Evolutionary conservation across 2,797 vertebrate species (phyloP).

Genomic region (Poecilia wingei): DNA sequence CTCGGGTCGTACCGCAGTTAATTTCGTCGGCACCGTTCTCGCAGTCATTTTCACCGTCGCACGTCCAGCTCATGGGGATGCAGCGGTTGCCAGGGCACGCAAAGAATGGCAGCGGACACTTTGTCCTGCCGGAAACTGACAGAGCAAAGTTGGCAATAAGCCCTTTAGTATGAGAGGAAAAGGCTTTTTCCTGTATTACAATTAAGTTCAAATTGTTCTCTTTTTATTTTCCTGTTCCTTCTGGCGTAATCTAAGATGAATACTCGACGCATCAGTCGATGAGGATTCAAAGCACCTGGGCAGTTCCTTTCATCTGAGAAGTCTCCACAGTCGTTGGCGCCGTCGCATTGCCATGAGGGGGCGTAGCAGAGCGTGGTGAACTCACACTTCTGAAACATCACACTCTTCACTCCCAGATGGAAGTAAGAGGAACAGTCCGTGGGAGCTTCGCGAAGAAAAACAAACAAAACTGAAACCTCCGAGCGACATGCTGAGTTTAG

Average conservation of each 20-base stretch:
- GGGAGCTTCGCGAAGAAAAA: slow-evolving; percentile 78
- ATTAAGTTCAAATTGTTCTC: slow-evolving; percentile 34
- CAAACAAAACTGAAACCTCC: neutral
- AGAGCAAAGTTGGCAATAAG: slow-evolving; percentile 46
- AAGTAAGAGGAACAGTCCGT: slow-evolving; percentile 94
- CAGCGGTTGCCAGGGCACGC: slow-evolving; percentile 94
- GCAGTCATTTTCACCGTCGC: slow-evolving; percentile 96
- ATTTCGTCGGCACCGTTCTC: slow-evolving; percentile 94
- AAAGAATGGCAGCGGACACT: slow-evolving; percentile 85
- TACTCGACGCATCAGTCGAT: neutral
- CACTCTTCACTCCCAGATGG: slow-evolving; percentile 91
- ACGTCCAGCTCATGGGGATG: slow-evolving; percentile 97
- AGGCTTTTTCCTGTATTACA: neutral
- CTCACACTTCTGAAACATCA: slow-evolving; percentile 92
- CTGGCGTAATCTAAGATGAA: slow-evolving; percentile 19
- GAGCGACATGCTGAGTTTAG: neutral
- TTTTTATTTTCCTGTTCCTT: slow-evolving; percentile 13
- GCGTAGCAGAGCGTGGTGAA: slow-evolving; percentile 93
- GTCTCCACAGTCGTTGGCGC: slow-evolving; percentile 96
- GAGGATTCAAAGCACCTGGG: slow-evolving; percentile 72
- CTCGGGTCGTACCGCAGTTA: slow-evolving; percentile 85
- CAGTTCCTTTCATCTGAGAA: slow-evolving; percentile 94
- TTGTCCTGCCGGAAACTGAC: slow-evolving; percentile 86
- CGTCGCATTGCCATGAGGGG: slow-evolving; percentile 92
- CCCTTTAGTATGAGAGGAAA: slow-evolving; percentile 1